Evolutionary conservation across 2,888 invertebrate species (phyloP).

Genomic region (Scaptomyza parva): DNA sequence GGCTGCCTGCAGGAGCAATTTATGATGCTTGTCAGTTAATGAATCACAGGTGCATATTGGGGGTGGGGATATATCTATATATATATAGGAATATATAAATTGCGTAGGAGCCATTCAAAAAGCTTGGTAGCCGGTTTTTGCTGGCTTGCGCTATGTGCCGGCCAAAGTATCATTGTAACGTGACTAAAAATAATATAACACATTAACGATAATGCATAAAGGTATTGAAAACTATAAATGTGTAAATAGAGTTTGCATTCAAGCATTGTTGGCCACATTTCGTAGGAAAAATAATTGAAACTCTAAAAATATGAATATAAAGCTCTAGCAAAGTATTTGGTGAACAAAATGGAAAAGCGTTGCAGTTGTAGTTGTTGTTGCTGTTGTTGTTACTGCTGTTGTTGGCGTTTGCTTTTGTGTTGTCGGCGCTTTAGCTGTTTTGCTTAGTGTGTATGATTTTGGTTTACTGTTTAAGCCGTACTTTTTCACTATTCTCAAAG

Average conservation of each 20-base stretch:
- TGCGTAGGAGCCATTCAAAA: constrained; percentile 52
- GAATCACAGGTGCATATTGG: constrained; percentile 70
- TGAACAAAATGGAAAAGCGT: constrained; percentile 22
- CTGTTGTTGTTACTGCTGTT: constrained; percentile 20
- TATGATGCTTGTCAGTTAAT: constrained; percentile 60
- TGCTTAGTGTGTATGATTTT: constrained; percentile 26
- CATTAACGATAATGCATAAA: constrained; percentile 41
- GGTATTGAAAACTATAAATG: constrained; percentile 8
- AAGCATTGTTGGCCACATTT: constrained; percentile 38
- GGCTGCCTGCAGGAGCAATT: constrained; percentile 31
- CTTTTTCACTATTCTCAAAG: constrained; percentile 83
- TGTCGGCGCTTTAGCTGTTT: constrained; percentile 42
- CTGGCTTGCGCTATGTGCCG: constrained; percentile 56
- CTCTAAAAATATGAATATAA: not conserved
- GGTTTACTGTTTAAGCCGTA: constrained; percentile 84
- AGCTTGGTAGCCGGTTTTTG: constrained; percentile 24
- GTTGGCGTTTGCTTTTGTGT: constrained; percentile 41
- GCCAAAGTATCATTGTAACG: constrained; percentile 65
- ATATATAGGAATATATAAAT: constrained; percentile 34
- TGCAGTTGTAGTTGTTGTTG: constrained; percentile 7
- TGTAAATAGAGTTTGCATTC: constrained; percentile 17
- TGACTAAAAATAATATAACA: constrained; percentile 66
- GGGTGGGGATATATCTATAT: constrained; percentile 17
- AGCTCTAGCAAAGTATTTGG: constrained; percentile 21
- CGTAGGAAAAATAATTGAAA: no score